Conservation (phyloP, 2,113 vertebrate genomes). For the Labrus mixtus region DNA sequence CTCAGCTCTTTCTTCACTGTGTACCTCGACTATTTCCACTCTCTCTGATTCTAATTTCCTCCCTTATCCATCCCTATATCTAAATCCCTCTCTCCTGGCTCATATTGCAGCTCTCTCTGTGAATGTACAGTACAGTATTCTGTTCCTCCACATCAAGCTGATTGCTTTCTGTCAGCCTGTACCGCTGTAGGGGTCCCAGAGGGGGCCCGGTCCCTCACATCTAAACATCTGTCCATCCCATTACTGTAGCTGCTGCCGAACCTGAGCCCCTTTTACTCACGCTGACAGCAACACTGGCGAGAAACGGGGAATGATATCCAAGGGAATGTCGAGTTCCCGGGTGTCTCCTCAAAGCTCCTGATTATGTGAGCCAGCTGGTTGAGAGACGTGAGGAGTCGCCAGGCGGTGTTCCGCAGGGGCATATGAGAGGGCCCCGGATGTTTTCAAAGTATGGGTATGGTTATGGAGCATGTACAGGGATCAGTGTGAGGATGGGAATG, state of each 20-base stretch:
- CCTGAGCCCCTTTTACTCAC: conserved; percentile 69
- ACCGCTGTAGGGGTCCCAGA: conserved; percentile 51
- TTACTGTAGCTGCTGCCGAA: conserved; percentile 62
- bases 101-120: conserved; percentile 69
- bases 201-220: conserved; percentile 67
- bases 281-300: conserved; percentile 69
- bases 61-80: conserved; percentile 71
- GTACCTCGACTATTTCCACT: conserved; percentile 31
- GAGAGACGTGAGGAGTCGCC: conserved; percentile 62
- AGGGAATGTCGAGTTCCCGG: conserved; percentile 68
- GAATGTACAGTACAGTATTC: conserved; percentile 70
- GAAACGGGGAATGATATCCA: conserved; percentile 69
- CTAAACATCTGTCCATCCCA: conserved; percentile 84
- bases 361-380: conserved; percentile 78
- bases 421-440: conserved; percentile 60
- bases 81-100: conserved; percentile 70
- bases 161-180: conserved; percentile 79
- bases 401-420: conserved; percentile 46
- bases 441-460: conserved; percentile 63
- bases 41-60: conserved; percentile 51
- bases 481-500: conserved; percentile 66
- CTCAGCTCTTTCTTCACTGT: conserved; percentile 5
- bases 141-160: conserved; percentile 80
- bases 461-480: conserved; percentile 54
- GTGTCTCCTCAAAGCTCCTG: conserved; percentile 73